A percentile compares a stretch with the other conserved stretches of the same genome.
Conservation (phyloP, 2,113 vertebrate genomes). For the Manacus vitellinus region DNA sequence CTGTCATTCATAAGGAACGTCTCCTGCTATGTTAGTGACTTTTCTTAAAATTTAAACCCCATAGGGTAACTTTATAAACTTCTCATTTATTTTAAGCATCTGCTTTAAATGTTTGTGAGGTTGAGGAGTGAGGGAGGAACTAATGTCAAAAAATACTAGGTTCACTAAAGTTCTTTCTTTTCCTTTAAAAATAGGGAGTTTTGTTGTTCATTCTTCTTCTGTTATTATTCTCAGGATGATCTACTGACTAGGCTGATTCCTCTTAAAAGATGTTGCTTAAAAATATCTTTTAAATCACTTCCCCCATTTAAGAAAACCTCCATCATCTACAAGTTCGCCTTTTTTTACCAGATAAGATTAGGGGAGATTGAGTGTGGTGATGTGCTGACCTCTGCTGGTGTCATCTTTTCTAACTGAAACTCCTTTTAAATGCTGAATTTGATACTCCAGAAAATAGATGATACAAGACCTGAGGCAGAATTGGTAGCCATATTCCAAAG, state of each 20-base stretch:
- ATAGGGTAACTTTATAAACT: neutral
- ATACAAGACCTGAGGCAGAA: neutral
- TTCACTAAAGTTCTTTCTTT: neutral
- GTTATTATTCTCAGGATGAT: neutral
- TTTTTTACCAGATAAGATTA: neutral
- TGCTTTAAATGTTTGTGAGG: neutral
- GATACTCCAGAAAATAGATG: neutral
- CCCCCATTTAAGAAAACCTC: neutral
- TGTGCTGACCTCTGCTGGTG: constrained; percentile 30
- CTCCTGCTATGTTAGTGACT: neutral
- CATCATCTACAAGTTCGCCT: neutral
- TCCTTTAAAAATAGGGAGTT: neutral
- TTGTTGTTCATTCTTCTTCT: neutral
- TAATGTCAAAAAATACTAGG: neutral
- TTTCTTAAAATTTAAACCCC: neutral
- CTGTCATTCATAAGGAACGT: neutral
- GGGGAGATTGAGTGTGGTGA: neutral
- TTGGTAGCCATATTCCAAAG: neutral
- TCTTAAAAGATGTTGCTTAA: neutral
- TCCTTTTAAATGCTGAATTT: neutral
- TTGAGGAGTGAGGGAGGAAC: neutral
- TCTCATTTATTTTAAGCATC: neutral
- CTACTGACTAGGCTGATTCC: neutral
- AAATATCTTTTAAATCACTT: neutral
- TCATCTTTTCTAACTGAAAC: neutral